Conservation (phyloP, 1,140 invertebrate genomes). For the Teleogryllus occipitalis region DNA sequence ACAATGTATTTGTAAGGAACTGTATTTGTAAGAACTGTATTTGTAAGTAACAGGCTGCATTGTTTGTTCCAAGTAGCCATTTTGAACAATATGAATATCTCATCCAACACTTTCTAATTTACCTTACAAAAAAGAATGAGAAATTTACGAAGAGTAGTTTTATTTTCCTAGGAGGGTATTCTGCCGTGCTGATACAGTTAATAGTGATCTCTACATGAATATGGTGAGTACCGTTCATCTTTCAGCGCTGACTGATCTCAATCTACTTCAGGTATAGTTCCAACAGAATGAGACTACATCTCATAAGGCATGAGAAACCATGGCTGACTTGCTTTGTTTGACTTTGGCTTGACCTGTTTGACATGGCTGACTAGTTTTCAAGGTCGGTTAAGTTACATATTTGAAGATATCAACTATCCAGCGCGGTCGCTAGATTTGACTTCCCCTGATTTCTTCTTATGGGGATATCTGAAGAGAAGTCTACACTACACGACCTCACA, state of each 20-base stretch:
- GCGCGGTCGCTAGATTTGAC: constrained; percentile 27
- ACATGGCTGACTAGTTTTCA: too few relatives aligned
- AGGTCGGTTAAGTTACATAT: neutral
- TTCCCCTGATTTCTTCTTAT: constrained; percentile 28
- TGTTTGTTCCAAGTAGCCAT: too few relatives aligned
- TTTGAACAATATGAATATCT: too few relatives aligned
- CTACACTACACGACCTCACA: constrained; percentile 2
- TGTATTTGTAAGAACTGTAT: too few relatives aligned
- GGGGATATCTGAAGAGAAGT: constrained; percentile 25
- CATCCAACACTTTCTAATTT: too few relatives aligned
- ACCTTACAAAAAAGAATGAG: too few relatives aligned
- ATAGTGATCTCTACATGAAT: neutral
- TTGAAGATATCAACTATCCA: constrained; percentile 22
- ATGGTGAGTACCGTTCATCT: neutral
- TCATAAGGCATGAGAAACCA: too few relatives aligned
- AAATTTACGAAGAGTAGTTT: too few relatives aligned
- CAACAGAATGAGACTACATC: neutral
- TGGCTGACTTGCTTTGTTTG: neutral
- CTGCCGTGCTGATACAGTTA: neutral
- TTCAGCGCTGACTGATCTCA: neutral
- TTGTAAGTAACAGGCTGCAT: too few relatives aligned
- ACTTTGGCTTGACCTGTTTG: too few relatives aligned
- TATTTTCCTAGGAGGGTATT: too few relatives aligned
- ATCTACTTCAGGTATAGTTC: neutral
- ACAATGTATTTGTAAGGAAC: too few relatives aligned